Base-by-base conservation (phyloP, 2,888 invertebrate species). In the Aleiodes alternator region DNA sequence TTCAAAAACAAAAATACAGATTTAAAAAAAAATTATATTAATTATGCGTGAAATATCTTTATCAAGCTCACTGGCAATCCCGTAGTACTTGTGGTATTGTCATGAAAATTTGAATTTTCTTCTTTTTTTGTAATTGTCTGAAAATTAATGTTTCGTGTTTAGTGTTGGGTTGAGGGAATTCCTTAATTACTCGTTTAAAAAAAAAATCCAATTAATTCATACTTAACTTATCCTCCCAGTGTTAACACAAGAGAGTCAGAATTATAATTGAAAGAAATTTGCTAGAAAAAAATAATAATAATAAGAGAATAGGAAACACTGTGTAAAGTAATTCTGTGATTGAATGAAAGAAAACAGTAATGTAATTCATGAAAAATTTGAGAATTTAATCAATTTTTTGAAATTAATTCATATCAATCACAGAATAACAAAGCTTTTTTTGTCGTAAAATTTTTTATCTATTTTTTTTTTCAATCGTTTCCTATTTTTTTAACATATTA, bases 401-500 rank as follows among this genome's bases (percentile, higher is more conserved):
- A 43, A 7, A 3, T 43, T 11, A 43, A 43, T 43, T 43, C 31
- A 59, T 38, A 14, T 3, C 43, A 48, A 64, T 64, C 12, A 14
- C 64, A 64, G 64, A 64, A 64, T 64, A 23, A 34, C 34, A 38
- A 9, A 29, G 7, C 14, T 43, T 31, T 34, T 34, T 59, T 14
- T 23, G 23, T 14, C 43, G 43, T 43, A 23, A 64, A 69, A 69
- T 71, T 74, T 61, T 75, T 76, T 55, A 51, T 53, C 69, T 72
- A 78, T 79, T 77, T 77, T 75, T 77, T 75, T 75, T 76, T 48
- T 23, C 16, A 55, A 12, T n/a, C 8, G 31, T 76, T 70, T 78
- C 69, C 77, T 79, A 79, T 80, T 81, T 82, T 82, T 82, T 83
- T 81, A 84, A 83, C 81, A 86, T 85, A 84, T 79, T 83, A 88